These are phyloP conservation scores for Hystrix cristata DNA, from an alignment of 2,113 vertebrate genomes.

Conservation along the genomic window DNA sequence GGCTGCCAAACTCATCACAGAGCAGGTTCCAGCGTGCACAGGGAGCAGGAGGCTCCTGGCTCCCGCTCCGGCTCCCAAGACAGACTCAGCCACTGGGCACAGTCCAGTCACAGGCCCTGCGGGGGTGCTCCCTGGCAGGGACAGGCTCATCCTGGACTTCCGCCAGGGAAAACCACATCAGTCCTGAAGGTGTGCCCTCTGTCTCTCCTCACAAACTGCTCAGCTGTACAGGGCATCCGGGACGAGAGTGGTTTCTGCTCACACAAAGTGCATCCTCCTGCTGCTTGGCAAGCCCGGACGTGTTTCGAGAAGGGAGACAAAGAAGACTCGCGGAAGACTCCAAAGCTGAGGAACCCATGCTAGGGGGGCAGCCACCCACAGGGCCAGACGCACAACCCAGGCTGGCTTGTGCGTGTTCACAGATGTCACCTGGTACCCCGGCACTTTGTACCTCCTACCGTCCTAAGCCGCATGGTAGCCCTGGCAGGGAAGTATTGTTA, in stretches of 20 bases:
- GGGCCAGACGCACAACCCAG: neutral
- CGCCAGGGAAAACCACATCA: constrained; percentile 52
- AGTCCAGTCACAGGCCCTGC: neutral
- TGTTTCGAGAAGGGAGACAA: neutral
- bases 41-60: neutral
- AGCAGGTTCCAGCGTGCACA: neutral
- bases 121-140: constrained; percentile 24
- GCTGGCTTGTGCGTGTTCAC: neutral
- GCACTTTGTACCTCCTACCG: neutral
- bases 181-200: constrained; percentile 45
- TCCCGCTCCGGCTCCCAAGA: neutral
- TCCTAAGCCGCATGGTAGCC: neutral
- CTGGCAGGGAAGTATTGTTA: neutral
- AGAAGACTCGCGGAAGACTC: neutral
- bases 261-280: neutral
- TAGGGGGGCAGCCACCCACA: rapidly evolving
- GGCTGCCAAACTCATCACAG: neutral
- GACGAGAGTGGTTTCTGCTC: neutral
- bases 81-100: neutral
- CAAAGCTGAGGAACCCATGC: neutral
- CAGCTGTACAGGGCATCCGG: neutral
- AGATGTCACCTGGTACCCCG: rapidly evolving
- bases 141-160: neutral
- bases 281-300: neutral
- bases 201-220: constrained; percentile 9